Percentiles rank a stretch among this genome's conserved stretches.
Evolutionary conservation across 2,888 invertebrate species (phyloP).

Genomic region (Cabera pusaria): DNA sequence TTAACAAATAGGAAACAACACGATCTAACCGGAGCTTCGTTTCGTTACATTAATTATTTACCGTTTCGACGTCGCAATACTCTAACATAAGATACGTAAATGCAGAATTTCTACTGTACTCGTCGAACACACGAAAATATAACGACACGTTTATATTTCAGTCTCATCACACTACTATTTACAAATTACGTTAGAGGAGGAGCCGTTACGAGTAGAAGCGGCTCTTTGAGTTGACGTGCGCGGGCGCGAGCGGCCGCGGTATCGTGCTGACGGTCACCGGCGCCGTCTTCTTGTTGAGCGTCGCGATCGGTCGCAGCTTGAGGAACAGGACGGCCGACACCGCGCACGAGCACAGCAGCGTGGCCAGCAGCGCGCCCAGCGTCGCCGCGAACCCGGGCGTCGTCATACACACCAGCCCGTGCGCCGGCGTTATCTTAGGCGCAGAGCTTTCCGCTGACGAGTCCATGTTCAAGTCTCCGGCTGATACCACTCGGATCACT

Average conservation of each 20-base stretch:
- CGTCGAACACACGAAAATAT: conserved; percentile 68
- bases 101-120: conserved; percentile 34
- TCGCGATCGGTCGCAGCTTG: conserved; percentile 88
- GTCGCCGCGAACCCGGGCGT: conserved; percentile 96
- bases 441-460: conserved; percentile 87
- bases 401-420: conserved; percentile 95
- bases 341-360: conserved; percentile 92
- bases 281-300: conserved; percentile 80
- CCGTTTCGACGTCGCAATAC: conserved; percentile 37
- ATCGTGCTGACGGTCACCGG: conserved; percentile 70
- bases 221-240: conserved; percentile 82
- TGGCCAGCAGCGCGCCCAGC: conserved; percentile 90
- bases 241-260: conserved; percentile 71
- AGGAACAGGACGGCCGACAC: conserved; percentile 94
- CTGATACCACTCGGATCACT: conserved; percentile 95
- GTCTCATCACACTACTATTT: conserved; percentile 82
- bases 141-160: conserved; percentile 75
- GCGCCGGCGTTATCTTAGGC: conserved; percentile 85
- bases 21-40: conserved; percentile 49
- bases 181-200: conserved; percentile 70
- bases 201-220: conserved; percentile 87
- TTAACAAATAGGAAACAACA: conserved; percentile 45
- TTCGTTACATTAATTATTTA: conserved; percentile 36
- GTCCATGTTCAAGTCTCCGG: conserved; percentile 93
- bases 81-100: conserved; percentile 40